Evolutionary conservation across 2,113 vertebrate species (phyloP), one percentile per base, ranked within the genome.

Genomic region (Pseudorectes ferrugineus): DNA sequence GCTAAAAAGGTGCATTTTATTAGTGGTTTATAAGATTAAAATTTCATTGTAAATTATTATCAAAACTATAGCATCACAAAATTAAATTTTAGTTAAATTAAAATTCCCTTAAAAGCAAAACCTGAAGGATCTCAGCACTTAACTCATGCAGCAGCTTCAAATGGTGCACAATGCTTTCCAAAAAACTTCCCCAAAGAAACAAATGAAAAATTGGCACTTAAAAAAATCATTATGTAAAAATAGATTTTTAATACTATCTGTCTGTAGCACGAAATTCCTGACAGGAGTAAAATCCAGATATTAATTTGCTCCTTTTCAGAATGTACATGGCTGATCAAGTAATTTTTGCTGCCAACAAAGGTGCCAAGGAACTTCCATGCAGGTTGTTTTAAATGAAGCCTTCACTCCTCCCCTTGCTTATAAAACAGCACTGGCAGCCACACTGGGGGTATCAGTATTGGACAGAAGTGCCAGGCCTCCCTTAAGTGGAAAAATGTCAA

Each of bases 371-470:
- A 84, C 31, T 55, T 83, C 43, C 78, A 51, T 1, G n/a, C 6
- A 80, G 70, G 54, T 42, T 88, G 36, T 48, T 89, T 20, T 46
- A 55, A 78, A 92, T 3, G 7, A 72, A 91, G 68, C 54, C 12
- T 31, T 31, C 43, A 43, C 22, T 65, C 67, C 65, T 92, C 57
- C 55, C 14, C 90, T 77, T 65, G 70, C 54, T 83, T 33, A 77
- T 33, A 73, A 92, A 77, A 49, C 19, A 91, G 68, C 93, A 84
- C 55, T 95, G 96, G 83, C 97, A 98, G 96, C 85, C 95, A 45
- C 68, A 95, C 92, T 87, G 93, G 87, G 95, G 88, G 92, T 94
- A 91, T 98, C 98, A 98, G 98, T 97, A 98, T 98, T 97, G 98
- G 98, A 97, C 97, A 98, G 97, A 98, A 97, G 96, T 96, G 97